phyloP scores from a whole-genome alignment of 1,140 invertebrate species.

The Drosophila bocki region DNA sequence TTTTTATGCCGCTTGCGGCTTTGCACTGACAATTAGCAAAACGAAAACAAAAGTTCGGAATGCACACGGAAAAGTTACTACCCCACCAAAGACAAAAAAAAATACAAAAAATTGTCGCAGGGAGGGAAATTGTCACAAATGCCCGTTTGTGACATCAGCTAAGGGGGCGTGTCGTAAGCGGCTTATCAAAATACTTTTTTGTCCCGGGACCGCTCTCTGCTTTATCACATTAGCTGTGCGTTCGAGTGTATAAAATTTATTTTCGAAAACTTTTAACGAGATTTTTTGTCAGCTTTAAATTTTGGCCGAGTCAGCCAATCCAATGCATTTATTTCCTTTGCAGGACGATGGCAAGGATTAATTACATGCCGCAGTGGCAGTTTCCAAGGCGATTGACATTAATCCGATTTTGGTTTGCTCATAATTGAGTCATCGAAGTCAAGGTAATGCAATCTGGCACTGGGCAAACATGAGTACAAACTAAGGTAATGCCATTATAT shows the following conservation, averaged over 20 bases:
- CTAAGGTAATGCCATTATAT: background rate
- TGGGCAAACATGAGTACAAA: background rate
- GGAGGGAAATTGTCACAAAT: constrained; percentile 49
- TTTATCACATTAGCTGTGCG: constrained; percentile 70
- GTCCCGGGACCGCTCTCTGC: constrained; percentile 3
- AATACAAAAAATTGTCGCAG: constrained; percentile 6
- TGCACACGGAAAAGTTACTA: constrained; percentile 56
- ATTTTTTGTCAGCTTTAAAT: constrained; percentile 43
- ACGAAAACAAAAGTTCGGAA: constrained; percentile 58
- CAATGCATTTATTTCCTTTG: constrained; percentile 12
- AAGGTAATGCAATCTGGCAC: background rate
- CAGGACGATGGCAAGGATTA: constrained; percentile 42
- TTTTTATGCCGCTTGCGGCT: constrained; percentile 68
- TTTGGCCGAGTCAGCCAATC: constrained; percentile 5
- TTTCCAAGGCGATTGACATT: constrained; percentile 4
- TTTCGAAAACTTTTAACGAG: constrained; percentile 73
- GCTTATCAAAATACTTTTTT: constrained; percentile 76
- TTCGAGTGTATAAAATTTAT: constrained; percentile 76
- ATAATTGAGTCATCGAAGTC: constrained; percentile 18
- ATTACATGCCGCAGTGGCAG: constrained; percentile 34
- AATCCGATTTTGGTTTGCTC: constrained; percentile 8
- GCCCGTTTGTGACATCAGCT: constrained; percentile 49
- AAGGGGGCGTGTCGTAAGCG: constrained; percentile 58
- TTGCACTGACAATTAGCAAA: constrained; percentile 78
- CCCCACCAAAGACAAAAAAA: constrained; percentile 16